phyloP scores from a whole-genome alignment of 2,888 invertebrate species.

The Loripinus fragilis region DNA sequence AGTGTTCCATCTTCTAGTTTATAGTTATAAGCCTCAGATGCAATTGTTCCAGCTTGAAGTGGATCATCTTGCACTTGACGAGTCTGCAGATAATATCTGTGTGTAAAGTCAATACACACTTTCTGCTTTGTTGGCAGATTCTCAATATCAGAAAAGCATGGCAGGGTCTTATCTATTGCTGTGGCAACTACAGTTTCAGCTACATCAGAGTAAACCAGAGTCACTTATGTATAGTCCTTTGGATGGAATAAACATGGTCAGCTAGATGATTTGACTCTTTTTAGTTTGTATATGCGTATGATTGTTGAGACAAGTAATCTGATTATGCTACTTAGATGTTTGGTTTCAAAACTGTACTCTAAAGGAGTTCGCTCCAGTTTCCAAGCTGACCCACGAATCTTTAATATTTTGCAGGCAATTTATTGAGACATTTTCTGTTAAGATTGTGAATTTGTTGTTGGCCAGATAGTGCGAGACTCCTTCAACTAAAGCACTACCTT shows the following conservation, averaged over 20 bases:
- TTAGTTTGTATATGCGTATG: conserved; percentile 7
- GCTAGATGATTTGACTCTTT: conserved; percentile 10
- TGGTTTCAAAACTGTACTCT: conserved; percentile 22
- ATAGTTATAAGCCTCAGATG: neutral
- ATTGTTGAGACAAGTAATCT: conserved; percentile 48
- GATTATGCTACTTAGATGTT: conserved; percentile 37
- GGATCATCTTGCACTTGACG: no score
- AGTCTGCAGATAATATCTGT: no score
- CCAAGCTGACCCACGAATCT: conserved; percentile 34
- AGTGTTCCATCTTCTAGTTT: conserved; percentile 17
- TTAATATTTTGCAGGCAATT: conserved; percentile 54
- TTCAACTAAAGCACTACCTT: conserved; percentile 56
- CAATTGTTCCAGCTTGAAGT: no score
- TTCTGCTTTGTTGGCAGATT: no score
- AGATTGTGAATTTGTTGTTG: conserved; percentile 42
- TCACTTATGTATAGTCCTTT: neutral
- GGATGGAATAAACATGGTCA: conserved; percentile 9
- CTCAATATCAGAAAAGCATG: no score
- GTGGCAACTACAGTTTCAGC: neutral
- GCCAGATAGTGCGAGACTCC: conserved; percentile 55
- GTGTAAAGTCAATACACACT: no score
- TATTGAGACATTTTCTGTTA: conserved; percentile 54
- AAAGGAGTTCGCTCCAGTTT: conserved; percentile 31
- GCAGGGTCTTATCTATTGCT: no score
- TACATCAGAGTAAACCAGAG: conserved; percentile 13